phyloP scores from a whole-genome alignment of 1,140 invertebrate genomes.

The Nymphalis io region DNA sequence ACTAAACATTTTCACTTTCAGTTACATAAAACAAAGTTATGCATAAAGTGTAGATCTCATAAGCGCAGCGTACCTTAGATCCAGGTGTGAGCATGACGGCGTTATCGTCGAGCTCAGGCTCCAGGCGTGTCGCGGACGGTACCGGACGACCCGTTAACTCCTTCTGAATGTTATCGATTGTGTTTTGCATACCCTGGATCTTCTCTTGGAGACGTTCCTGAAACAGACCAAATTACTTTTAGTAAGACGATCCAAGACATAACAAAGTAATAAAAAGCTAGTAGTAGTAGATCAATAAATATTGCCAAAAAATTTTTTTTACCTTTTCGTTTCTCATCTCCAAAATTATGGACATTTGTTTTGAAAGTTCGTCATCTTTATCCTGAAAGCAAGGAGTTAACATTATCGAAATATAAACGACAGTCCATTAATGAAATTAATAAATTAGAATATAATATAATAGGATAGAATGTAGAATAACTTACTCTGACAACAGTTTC shows the following conservation, averaged over 20 bases:
- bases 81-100: constrained; percentile 49
- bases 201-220: constrained; percentile 56
- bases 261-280: too few species aligned
- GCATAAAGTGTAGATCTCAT: too few species aligned
- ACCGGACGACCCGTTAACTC: constrained; percentile 48
- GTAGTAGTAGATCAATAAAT: too few species aligned
- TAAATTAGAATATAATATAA: background rate
- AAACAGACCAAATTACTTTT: background rate
- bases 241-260: too few species aligned
- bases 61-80: background rate
- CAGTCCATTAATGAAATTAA: background rate
- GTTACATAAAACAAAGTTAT: too few species aligned
- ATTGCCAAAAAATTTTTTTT: background rate
- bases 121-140: constrained; percentile 6
- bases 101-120: constrained; percentile 54
- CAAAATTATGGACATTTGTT: constrained; percentile 54
- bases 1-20: background rate
- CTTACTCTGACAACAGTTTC: constrained; percentile 43
- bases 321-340: constrained; percentile 63
- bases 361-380: constrained; percentile 53
- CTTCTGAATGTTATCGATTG: constrained; percentile 64
- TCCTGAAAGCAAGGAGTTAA: constrained; percentile 39
- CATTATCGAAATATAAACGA: too few species aligned
- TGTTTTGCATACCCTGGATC: constrained; percentile 56
- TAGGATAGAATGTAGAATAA: background rate